A percentile compares a stretch with the other conserved stretches of the same genome.
Evolutionary conservation across 2,797 vertebrate species (phyloP).

Genomic region (Galagoides demidoff): DNA sequence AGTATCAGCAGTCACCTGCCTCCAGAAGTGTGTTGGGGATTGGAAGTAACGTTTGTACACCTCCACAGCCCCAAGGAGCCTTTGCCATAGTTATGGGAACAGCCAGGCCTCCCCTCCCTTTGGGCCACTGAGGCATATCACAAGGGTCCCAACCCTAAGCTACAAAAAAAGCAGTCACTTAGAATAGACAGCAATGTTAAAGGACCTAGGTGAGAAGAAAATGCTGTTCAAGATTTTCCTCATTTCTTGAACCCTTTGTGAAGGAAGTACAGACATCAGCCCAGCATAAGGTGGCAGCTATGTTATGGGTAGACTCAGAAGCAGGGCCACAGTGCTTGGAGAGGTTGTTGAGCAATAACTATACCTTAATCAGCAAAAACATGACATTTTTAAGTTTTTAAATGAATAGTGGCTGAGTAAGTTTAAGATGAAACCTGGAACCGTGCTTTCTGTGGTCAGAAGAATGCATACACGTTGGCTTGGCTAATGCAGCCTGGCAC

Average conservation of each 20-base stretch:
- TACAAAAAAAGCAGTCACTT: neutral
- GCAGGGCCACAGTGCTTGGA: neutral
- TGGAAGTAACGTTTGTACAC: neutral
- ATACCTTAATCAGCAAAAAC: neutral
- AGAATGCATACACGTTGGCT: neutral
- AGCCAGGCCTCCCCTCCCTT: neutral
- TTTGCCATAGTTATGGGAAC: neutral
- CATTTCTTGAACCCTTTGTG: neutral
- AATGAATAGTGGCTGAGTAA: neutral
- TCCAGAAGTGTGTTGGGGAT: neutral
- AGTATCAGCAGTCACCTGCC: neutral
- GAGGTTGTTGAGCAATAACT: neutral
- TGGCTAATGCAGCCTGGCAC: neutral
- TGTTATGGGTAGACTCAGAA: neutral
- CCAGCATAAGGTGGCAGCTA: neutral
- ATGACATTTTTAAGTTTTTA: neutral
- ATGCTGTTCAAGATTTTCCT: neutral
- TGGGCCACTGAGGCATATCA: neutral
- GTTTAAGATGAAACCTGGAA: neutral
- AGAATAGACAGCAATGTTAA: neutral
- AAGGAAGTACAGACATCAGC: neutral
- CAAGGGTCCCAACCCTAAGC: neutral
- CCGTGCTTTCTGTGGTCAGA: neutral
- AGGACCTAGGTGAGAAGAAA: neutral
- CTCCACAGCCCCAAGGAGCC: neutral